Evolutionary conservation across 2,797 vertebrate genomes (phyloP), one percentile per base, ranked within the genome.

Genomic region (Lemur catta): DNA sequence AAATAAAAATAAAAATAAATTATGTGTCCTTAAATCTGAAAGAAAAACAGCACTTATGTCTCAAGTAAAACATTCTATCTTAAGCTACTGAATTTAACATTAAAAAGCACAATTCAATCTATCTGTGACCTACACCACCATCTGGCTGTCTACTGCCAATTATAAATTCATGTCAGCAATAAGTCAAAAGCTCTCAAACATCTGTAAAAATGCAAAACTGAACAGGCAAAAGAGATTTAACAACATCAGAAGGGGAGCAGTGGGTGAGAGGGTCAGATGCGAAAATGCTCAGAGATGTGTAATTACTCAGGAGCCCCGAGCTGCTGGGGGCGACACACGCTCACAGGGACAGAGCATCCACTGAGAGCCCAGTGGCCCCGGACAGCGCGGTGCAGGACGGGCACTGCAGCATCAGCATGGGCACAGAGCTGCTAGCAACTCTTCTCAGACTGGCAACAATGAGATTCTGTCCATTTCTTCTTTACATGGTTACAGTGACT

Each of bases 381-480:
- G 10, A 14, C 6, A 3, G 43, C 12, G 10, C 26, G 1, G 6
- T 0, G 1, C 1, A 2, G 9, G 7, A 15, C 65, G 43, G 59
- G 33, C 14, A 10, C 65, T 4, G 30, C 4, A 8, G 17, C 2
- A 2, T 4, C 6, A 1, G 74, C 12, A 7, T 0, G 0, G 57
- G 38, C 69, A 26, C 17, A 4, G 11, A 3, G 2, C 6, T 6
- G 28, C 35, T 1, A 18, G 84, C 15, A 38, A 52, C 43, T 18
- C 3, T 1, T 8, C 22, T 46, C 55, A 69, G 79, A 26, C 43
- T 2, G 30, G 69, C 18, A 43, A 24, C 28, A 55, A 6, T 0
- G 18, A 43, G 30, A 28, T 2, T 5, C 17, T 0, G 0, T 12
- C 38, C 24, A 30, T 4, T n/a, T 48, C 82, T 46, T 59, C 48